Evolutionary conservation across 2,113 vertebrate species (phyloP), one percentile per base, ranked within the genome.

Genomic region (Otolemur garnettii): DNA sequence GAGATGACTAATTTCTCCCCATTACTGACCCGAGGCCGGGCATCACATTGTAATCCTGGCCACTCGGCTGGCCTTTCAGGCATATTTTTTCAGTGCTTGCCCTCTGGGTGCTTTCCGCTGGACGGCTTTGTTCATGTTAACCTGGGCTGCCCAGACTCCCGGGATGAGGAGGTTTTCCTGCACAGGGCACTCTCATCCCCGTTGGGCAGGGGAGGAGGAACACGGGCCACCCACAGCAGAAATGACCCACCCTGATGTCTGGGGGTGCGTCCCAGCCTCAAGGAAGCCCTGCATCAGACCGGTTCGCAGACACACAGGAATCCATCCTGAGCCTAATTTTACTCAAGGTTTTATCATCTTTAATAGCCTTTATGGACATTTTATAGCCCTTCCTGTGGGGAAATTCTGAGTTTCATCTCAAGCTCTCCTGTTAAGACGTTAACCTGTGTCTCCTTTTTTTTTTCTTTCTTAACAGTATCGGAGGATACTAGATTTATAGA

Each of bases 1-100:
- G 97, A 91, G 97, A 97, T 97, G 97, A 97, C 96, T 97, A 94
- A 97, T 96, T 93, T 89, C 91, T 93, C 93, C 96, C 96, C 97
- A 97, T 97, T 97, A 97, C 97, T 96, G 97, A 97, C 97, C 96
- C 0, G 2, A 64, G 91, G 91, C 94, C 1, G 84, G 97, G 94
- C 95, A 90, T 93, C 91, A 90, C 95, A 69, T n/a, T 90, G 93
- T 93, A 66, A 94, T 95, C 94, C 95, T 24, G 91, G 96, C 77
- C 94, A 84, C 86, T 87, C 69, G 2, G 59, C 94, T 87, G 91
- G 84, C 93, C 97, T 90, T 83, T 30, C 60, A 7, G 81, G 89
- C 86, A 22, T 95, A 89, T 94, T 95, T 97, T 97, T 93, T 81
- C 0, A 11, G 79, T 78, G 90, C 91, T 82, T 96, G 97, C 94